Evolutionary conservation across 2,888 invertebrate genomes (phyloP).

Genomic region (Rhaphigaster nebulosa): DNA sequence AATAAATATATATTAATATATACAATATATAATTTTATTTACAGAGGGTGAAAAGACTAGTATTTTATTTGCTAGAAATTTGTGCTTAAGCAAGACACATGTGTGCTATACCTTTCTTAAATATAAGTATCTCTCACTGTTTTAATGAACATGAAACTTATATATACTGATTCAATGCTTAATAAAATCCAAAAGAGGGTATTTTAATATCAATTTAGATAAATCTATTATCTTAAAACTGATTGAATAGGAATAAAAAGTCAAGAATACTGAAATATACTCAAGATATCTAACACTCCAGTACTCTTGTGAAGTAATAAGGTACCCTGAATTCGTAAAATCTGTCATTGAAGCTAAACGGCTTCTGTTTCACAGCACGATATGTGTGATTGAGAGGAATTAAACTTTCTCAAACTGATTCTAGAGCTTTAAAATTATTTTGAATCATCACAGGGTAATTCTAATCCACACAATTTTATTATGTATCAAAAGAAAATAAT

Average conservation of each 20-base stretch:
- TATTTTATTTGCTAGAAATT: conserved; percentile 30
- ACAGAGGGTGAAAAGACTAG: conserved; percentile 25
- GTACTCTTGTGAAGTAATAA: not conserved
- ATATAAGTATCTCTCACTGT: not conserved
- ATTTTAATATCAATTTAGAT: not conserved
- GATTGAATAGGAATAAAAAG: not conserved
- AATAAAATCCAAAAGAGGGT: not conserved
- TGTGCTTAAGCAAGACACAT: conserved; percentile 49
- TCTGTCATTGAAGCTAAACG: not conserved
- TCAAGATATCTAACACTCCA: not conserved
- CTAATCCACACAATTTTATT: not conserved
- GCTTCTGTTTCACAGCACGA: not conserved
- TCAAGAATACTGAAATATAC: not conserved
- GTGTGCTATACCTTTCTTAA: not conserved
- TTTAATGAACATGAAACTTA: not conserved
- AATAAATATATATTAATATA: conserved; percentile 16
- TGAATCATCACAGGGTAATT: not conserved
- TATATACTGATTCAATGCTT: not conserved
- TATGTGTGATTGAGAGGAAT: not conserved
- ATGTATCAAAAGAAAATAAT: not conserved
- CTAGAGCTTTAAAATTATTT: not conserved
- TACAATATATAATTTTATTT: conserved; percentile 43
- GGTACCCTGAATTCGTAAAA: not conserved
- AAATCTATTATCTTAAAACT: not conserved
- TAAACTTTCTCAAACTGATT: not conserved